A percentile compares a stretch with the other conserved stretches of the same genome.
These are phyloP conservation scores for Allacma fusca DNA, from an alignment of 2,888 invertebrate species.

Conservation along the genomic window DNA sequence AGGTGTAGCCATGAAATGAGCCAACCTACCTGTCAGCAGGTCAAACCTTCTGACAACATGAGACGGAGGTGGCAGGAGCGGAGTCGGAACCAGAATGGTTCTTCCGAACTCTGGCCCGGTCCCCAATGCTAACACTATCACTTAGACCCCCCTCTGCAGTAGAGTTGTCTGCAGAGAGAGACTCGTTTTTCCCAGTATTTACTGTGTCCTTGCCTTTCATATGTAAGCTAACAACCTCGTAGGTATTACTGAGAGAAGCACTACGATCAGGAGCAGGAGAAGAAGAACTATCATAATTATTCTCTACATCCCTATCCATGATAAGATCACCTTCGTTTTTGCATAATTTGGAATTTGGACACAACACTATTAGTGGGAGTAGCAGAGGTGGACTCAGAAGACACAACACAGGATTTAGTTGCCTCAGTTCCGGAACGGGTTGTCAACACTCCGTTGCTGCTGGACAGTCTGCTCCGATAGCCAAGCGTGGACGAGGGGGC, in stretches of 20 bases:
- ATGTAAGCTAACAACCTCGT: constrained; percentile 24
- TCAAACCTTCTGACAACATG: too few species aligned
- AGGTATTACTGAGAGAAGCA: constrained; percentile 23
- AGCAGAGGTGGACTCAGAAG: constrained; percentile 47
- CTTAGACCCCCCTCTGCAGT: not conserved
- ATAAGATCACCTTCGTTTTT: constrained; percentile 48
- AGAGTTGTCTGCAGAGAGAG: not conserved
- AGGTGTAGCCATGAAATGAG: constrained; percentile 11
- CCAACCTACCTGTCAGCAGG: too few species aligned
- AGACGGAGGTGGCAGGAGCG: not conserved
- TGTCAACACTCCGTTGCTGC: constrained; percentile 39
- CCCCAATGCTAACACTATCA: not conserved
- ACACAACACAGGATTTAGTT: constrained; percentile 46
- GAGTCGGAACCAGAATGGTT: not conserved
- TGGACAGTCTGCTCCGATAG: constrained; percentile 2
- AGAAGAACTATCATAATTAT: constrained; percentile 53
- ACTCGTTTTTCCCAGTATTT: not conserved
- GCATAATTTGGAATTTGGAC: constrained; percentile 45
- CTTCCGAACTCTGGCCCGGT: not conserved
- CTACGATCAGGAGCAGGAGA: constrained; percentile 41
- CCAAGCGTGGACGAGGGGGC: constrained; percentile 16
- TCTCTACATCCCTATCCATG: constrained; percentile 57
- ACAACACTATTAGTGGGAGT: constrained; percentile 48
- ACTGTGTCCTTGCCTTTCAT: constrained; percentile 40
- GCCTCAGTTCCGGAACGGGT: constrained; percentile 52